Conservation (phyloP, 2,888 invertebrate species). For the Stenichneumon culpator region DNA sequence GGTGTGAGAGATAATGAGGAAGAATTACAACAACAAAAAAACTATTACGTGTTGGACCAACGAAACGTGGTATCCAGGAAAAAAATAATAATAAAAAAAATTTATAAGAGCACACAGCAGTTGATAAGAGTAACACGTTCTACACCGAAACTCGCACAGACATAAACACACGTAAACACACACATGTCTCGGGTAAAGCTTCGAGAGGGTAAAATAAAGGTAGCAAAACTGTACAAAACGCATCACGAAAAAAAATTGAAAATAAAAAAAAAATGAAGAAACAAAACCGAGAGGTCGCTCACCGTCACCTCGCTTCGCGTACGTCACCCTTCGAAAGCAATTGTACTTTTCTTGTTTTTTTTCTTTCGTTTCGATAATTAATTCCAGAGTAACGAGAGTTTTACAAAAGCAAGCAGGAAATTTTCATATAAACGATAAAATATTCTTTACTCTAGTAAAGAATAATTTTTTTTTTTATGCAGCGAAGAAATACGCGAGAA, state of each 20-base stretch:
- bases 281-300: conserved; percentile 45
- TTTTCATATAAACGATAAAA: conserved; percentile 46
- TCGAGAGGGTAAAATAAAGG: neutral
- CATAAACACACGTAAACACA: conserved; percentile 15
- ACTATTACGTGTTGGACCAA: conserved; percentile 75
- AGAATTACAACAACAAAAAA: conserved; percentile 62
- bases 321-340: conserved; percentile 55
- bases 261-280: conserved; percentile 15
- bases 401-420: conserved; percentile 32
- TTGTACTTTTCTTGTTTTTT: conserved; percentile 19
- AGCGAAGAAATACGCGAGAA: conserved; percentile 23
- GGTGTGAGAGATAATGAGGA: conserved; percentile 18
- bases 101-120: conserved; percentile 31
- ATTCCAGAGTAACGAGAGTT: conserved; percentile 20
- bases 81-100: conserved; percentile 62
- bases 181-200: conserved; percentile 13
- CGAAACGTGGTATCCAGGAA: conserved; percentile 75
- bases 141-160: conserved; percentile 26
- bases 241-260: conserved; percentile 15
- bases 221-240: conserved; percentile 26
- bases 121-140: conserved; percentile 32
- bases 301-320: conserved; percentile 58
- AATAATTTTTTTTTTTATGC: conserved; percentile 3
- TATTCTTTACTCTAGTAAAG: conserved; percentile 50
- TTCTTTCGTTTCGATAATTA: conserved; percentile 42